A percentile compares a stretch with the other conserved stretches of the same genome.
These are phyloP conservation scores for Coregonus suidteri DNA, from an alignment of 2,797 vertebrate genomes.

Conservation along the genomic window DNA sequence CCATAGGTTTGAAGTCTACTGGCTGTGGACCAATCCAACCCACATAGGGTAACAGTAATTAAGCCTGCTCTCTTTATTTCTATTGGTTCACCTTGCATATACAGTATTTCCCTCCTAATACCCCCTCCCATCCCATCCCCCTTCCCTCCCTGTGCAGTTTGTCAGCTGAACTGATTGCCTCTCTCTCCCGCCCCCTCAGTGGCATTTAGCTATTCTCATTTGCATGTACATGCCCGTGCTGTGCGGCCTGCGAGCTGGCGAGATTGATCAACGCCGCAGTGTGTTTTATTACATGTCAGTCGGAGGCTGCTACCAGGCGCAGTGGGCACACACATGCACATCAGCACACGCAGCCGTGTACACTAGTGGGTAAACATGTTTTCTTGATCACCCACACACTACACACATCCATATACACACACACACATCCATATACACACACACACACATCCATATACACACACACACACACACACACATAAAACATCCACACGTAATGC, in stretches of 20 bases:
- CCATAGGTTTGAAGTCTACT: conserved; percentile 37
- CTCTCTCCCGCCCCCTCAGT: conserved; percentile 81
- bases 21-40: neutral
- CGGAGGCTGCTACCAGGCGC: conserved; percentile 54
- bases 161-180: conserved; percentile 79
- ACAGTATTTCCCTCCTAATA: conserved; percentile 54
- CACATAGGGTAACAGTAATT: conserved; percentile 60
- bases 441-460: conserved; percentile 23
- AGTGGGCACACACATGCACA: conserved; percentile 31
- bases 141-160: conserved; percentile 67
- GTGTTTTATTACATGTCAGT: conserved; percentile 90
- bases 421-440: conserved; percentile 13
- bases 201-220: conserved; percentile 94
- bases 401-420: conserved; percentile 13
- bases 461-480: conserved; percentile 33
- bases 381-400: neutral
- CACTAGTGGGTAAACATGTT: conserved; percentile 30
- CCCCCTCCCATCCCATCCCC: conserved; percentile 53
- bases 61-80: conserved; percentile 57
- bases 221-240: conserved; percentile 98
- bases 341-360: conserved; percentile 13
- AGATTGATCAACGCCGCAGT: conserved; percentile 93
- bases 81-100: conserved; percentile 66
- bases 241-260: conserved; percentile 85
- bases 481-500: neutral